Evolutionary conservation across 37 sponge, comb jelly and placozoan species (phyloP).

Genomic region (Tethya wilhelma): DNA sequence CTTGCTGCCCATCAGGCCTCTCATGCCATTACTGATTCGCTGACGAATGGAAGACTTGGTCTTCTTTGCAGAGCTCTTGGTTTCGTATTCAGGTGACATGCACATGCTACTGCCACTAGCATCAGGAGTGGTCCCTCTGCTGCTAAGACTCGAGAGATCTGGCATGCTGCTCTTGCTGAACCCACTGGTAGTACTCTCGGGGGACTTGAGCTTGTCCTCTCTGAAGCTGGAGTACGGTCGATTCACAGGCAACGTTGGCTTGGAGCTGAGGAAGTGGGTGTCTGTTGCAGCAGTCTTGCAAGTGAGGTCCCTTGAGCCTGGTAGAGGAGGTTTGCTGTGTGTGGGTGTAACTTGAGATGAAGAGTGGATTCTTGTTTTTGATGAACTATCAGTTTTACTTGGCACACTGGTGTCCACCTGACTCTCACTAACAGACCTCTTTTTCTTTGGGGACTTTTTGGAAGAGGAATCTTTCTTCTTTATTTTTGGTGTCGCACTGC

Average conservation of each 20-base stretch:
- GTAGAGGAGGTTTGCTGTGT: neutral
- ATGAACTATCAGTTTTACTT: no score
- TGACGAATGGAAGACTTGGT: neutral
- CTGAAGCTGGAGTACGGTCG: neutral
- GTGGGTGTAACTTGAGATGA: neutral
- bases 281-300: no score
- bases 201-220: neutral
- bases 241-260: neutral
- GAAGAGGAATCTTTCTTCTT: neutral
- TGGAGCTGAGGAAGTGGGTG: no score
- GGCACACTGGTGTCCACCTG: neutral
- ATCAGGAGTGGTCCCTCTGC: slow-evolving; percentile 14
- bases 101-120: no score
- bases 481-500: neutral
- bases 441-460: slow-evolving; percentile 8
- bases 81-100: neutral
- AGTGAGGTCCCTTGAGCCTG: no score
- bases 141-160: no score
- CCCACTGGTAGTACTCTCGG: neutral
- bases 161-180: no score
- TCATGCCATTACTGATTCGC: slow-evolving; percentile 2
- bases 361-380: neutral
- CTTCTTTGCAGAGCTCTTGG: neutral
- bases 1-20: neutral
- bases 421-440: neutral